These are phyloP conservation scores for Patiria miniata DNA, from an alignment of 35 echinoderm and acorn worm species.

Conservation along the genomic window DNA sequence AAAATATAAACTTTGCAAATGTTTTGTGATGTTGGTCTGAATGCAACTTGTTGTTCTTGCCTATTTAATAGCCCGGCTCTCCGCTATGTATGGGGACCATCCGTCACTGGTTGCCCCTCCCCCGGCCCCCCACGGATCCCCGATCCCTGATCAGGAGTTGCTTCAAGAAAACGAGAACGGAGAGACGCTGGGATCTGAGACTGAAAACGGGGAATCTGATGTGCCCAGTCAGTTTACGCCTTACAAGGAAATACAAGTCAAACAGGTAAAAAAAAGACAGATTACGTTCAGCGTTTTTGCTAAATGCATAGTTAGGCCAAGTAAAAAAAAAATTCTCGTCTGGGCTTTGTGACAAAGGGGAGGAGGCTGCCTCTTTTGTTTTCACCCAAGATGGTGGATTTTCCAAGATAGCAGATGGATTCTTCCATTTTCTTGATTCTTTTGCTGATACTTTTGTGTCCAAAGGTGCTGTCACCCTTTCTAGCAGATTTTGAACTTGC, in stretches of 20 bases:
- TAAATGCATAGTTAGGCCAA: no score
- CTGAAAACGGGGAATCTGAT: neutral
- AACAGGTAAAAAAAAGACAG: constrained; percentile 29
- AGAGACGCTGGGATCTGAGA: neutral
- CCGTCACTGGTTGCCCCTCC: constrained; percentile 39
- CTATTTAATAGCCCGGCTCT: constrained; percentile 46
- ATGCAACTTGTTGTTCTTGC: neutral
- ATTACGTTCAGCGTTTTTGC: no score
- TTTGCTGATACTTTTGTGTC: no score
- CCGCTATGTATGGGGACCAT: constrained; percentile 57
- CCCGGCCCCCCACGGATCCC: constrained; percentile 54
- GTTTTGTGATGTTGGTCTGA: neutral
- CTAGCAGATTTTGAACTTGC: no score
- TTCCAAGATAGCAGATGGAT: no score
- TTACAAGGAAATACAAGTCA: constrained; percentile 30
- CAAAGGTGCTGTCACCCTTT: no score
- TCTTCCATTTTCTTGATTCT: no score
- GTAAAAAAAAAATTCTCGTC: no score
- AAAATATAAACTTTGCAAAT: no score
- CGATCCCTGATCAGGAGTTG: constrained; percentile 46
- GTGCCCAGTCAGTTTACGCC: neutral
- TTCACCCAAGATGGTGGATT: no score
- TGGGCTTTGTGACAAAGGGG: no score
- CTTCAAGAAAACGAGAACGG: constrained; percentile 31
- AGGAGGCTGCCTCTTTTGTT: no score